Evolutionary conservation across 2,797 vertebrate genomes (phyloP).

Genomic region (Meda fulgida): DNA sequence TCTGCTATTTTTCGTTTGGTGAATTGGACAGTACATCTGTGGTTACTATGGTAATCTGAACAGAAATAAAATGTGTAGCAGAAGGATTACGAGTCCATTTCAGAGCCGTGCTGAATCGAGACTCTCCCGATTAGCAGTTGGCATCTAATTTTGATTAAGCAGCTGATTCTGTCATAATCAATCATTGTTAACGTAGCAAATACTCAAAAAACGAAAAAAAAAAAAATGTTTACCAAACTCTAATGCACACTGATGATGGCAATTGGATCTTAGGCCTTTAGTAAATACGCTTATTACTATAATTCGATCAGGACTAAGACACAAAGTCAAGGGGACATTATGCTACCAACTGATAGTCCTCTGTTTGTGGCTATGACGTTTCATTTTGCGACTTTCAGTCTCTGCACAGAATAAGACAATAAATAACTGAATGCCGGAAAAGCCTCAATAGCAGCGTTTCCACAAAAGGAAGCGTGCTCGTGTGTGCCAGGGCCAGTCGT

Average conservation of each 20-base stretch:
- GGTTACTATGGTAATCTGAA: slow-evolving; percentile 56
- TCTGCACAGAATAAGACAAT: not conserved
- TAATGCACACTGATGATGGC: not conserved
- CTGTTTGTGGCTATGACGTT: not conserved
- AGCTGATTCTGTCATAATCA: slow-evolving; percentile 13
- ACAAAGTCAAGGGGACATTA: slow-evolving; percentile 17
- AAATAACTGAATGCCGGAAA: too few species aligned
- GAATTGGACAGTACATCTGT: slow-evolving; percentile 6
- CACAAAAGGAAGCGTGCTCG: not conserved
- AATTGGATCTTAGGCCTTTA: slow-evolving; percentile 6
- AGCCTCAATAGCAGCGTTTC: not conserved
- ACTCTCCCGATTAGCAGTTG: not conserved
- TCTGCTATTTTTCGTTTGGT: not conserved
- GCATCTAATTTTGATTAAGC: slow-evolving; percentile 25
- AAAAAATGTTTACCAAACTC: not conserved
- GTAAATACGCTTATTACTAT: not conserved
- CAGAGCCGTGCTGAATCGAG: not conserved
- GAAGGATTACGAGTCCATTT: slow-evolving; percentile 1
- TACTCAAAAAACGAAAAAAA: not conserved
- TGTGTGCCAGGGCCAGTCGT: not conserved
- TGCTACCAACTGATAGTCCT: not conserved
- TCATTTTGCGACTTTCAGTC: not conserved
- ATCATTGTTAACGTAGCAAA: not conserved
- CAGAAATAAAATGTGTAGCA: slow-evolving; percentile 38
- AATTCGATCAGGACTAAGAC: slow-evolving; percentile 3